These are phyloP conservation scores for Drosophila sturtevanti DNA, from an alignment of 1,140 invertebrate genomes.

Conservation along the genomic window DNA sequence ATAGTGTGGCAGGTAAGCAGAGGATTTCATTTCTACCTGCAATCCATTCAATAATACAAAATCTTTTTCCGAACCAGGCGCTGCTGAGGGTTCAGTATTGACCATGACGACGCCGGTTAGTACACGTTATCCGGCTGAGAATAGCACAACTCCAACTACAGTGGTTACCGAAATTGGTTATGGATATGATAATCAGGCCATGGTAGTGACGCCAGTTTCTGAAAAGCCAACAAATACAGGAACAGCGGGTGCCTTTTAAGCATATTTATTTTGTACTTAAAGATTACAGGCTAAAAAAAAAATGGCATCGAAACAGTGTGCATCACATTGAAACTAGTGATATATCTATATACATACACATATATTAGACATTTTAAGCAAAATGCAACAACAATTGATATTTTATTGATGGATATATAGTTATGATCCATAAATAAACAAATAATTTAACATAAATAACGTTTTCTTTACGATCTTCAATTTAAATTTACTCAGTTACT, in stretches of 20 bases:
- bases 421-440: neutral
- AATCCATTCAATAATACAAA: neutral
- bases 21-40: conserved; percentile 34
- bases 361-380: conserved; percentile 24
- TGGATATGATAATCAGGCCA: conserved; percentile 77
- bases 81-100: conserved; percentile 71
- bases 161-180: conserved; percentile 68
- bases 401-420: neutral
- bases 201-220: conserved; percentile 73
- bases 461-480: no score
- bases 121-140: conserved; percentile 78
- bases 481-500: conserved; percentile 1
- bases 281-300: conserved; percentile 17
- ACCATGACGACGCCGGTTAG: conserved; percentile 77
- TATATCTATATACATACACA: conserved; percentile 24
- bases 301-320: conserved; percentile 48
- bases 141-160: conserved; percentile 75
- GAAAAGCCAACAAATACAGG: conserved; percentile 58
- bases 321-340: conserved; percentile 76
- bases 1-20: conserved; percentile 75
- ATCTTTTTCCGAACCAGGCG: conserved; percentile 52
- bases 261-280: conserved; percentile 6
- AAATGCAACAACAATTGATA: conserved; percentile 23
- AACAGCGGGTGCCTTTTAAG: conserved; percentile 48
- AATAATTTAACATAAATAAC: no score